Evolutionary conservation across 1,140 invertebrate species (phyloP), one percentile per base, ranked within the genome.

Genomic region (Fopius arisanus): DNA sequence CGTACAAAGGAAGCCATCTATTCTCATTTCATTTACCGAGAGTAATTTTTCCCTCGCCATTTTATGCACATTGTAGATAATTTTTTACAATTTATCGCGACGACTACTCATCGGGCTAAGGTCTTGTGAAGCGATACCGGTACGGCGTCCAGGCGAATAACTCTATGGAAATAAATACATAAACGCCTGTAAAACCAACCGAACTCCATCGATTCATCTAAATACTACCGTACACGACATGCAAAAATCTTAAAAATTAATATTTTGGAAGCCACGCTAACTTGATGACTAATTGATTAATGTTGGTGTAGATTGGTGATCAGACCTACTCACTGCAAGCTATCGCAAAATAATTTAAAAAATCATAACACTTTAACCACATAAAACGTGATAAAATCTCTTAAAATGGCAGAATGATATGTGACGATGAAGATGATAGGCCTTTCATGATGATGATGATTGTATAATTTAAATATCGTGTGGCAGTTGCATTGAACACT

Each of bases 41-140:
- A 37, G 33, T 48, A 48, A 48, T 48, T 48, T 48, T 48, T 16
- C 2, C 7, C 33, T 37, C 33, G 1, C 9, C 12, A 7, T 37
- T 37, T 37, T 37, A 37, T 37, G 33, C 33, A 12, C 33, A 37
- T 37, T 12, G 33, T 12, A 37, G 33, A 37, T 37, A 3, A 3
- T 37, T 37, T 10, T 37, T 37, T 37, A 37, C 33, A 48, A 48
- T 7, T 48, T 48, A 16, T 48, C 43, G 14, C 43, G 43, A n/a
- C 16, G n/a, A 48, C 16, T 48, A 48, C 43, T 78, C 28, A 33
- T 31, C 28, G 29, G 75, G 82, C 80, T 87, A 88, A 78, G 86
- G 87, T 86, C 86, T 84, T 79, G 87, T 81, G 82, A 87, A 88
- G 78, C 87, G 86, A 86, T 87, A 86, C 79, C 84, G 84, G 81